Evolutionary conservation across 2,888 invertebrate species (phyloP).

Genomic region (Mellilla xanthometata): DNA sequence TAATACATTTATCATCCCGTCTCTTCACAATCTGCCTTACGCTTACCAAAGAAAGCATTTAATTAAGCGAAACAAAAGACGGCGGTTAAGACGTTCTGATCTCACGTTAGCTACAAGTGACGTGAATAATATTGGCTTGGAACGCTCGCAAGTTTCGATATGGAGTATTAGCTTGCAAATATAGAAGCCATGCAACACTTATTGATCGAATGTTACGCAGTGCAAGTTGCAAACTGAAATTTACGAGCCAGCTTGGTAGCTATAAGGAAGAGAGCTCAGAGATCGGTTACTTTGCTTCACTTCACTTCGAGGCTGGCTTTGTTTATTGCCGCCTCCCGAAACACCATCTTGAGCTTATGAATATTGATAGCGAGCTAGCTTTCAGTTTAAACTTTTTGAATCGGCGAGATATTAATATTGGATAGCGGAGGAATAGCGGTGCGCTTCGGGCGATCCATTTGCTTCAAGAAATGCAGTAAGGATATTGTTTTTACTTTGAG

Average conservation of each 20-base stretch:
- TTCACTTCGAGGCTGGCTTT: constrained; percentile 58
- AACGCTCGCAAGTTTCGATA: constrained; percentile 70
- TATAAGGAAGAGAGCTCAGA: constrained; percentile 64
- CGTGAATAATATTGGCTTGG: constrained; percentile 65
- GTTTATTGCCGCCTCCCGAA: constrained; percentile 75
- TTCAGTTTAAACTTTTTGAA: constrained; percentile 66
- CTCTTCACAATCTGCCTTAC: constrained; percentile 21
- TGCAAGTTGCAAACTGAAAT: constrained; percentile 80
- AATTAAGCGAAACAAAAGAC: constrained; percentile 24
- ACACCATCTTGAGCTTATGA: constrained; percentile 71
- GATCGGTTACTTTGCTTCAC: constrained; percentile 64
- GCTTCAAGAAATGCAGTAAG: constrained; percentile 32
- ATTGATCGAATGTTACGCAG: constrained; percentile 77
- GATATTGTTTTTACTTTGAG: constrained; percentile 23
- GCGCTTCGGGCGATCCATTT: constrained; percentile 46
- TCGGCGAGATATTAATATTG: constrained; percentile 59
- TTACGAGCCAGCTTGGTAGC: constrained; percentile 59
- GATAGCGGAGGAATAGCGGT: constrained; percentile 48
- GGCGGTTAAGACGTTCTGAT: constrained; percentile 32
- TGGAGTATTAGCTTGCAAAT: constrained; percentile 79
- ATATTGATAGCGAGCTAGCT: constrained; percentile 73
- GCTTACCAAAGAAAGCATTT: constrained; percentile 27
- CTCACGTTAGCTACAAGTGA: constrained; percentile 37
- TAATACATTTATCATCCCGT: constrained; percentile 20
- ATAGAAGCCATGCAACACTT: constrained; percentile 78